Conservation (phyloP, 2,888 invertebrate species). For the Drosophila quinaria region DNA sequence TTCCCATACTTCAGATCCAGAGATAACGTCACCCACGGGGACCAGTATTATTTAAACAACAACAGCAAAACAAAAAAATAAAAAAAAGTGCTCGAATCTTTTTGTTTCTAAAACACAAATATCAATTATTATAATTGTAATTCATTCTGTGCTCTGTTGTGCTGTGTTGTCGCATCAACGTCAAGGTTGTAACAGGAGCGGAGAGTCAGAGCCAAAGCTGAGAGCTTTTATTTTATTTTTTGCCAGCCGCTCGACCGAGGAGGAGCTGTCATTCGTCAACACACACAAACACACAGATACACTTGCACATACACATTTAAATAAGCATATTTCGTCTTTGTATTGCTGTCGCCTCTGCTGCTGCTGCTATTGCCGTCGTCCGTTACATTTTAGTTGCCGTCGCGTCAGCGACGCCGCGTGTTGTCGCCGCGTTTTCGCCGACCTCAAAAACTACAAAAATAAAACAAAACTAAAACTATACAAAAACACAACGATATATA, state of each 20-base stretch:
- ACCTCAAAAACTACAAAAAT: conserved; percentile 47
- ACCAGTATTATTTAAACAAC: conserved; percentile 57
- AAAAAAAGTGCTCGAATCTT: conserved; percentile 72
- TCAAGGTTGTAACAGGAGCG: conserved; percentile 66
- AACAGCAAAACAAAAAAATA: neutral
- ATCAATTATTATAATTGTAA: conserved; percentile 71
- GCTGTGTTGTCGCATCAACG: conserved; percentile 29
- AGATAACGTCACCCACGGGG: conserved; percentile 64
- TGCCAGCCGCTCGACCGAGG: conserved; percentile 55
- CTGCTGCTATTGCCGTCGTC: conserved; percentile 28
- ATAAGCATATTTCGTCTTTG: conserved; percentile 48
- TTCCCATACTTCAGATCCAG: conserved; percentile 36
- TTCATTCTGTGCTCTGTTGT: conserved; percentile 35
- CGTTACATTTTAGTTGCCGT: conserved; percentile 65
- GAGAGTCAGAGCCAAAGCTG: conserved; percentile 30
- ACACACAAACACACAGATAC: conserved; percentile 17
- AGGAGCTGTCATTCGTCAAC: conserved; percentile 54
- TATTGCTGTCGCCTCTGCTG: conserved; percentile 41
- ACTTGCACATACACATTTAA: neutral
- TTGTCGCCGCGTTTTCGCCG: conserved; percentile 67
- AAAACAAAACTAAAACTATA: conserved; percentile 47
- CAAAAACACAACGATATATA: conserved; percentile 19
- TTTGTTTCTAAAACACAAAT: conserved; percentile 60
- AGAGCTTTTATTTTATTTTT: conserved; percentile 38
- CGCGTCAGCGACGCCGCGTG: conserved; percentile 64